phyloP scores from a whole-genome alignment of 2,113 vertebrate genomes.

The Leptosomus discolor region DNA sequence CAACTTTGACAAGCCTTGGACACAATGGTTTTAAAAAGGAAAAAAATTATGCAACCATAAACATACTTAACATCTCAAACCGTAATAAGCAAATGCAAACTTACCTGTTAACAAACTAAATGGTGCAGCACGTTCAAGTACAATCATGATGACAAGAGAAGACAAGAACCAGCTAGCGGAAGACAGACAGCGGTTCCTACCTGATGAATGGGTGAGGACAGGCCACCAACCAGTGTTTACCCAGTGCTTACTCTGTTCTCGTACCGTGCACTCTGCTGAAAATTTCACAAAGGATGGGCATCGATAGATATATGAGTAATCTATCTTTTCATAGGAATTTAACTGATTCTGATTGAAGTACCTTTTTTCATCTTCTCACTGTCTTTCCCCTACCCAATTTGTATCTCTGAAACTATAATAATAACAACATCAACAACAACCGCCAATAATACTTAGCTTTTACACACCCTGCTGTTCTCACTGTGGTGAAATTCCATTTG shows the following conservation, averaged over 20 bases:
- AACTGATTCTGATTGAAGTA: not conserved
- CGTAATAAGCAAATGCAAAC: not conserved
- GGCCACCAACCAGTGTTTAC: not conserved
- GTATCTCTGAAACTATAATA: not conserved
- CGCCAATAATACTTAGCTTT: not conserved
- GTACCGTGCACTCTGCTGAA: not conserved
- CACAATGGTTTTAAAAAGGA: not conserved
- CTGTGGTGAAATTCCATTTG: conserved; percentile 34
- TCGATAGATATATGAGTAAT: no score
- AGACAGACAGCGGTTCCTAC: not conserved
- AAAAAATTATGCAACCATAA: not conserved
- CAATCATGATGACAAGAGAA: not conserved
- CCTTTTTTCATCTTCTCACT: not conserved
- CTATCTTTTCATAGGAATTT: no score
- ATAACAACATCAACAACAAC: not conserved
- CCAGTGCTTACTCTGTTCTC: not conserved
- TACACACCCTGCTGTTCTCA: not conserved
- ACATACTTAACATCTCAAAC: not conserved
- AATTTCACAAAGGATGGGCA: not conserved
- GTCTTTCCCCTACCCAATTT: not conserved
- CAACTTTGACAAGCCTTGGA: not conserved
- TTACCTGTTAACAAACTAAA: not conserved
- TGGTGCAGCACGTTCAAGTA: not conserved
- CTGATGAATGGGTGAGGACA: not conserved
- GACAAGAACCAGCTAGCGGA: not conserved